Evolutionary conservation across 2,797 vertebrate genomes (phyloP).

Genomic region (Mycteria americana): DNA sequence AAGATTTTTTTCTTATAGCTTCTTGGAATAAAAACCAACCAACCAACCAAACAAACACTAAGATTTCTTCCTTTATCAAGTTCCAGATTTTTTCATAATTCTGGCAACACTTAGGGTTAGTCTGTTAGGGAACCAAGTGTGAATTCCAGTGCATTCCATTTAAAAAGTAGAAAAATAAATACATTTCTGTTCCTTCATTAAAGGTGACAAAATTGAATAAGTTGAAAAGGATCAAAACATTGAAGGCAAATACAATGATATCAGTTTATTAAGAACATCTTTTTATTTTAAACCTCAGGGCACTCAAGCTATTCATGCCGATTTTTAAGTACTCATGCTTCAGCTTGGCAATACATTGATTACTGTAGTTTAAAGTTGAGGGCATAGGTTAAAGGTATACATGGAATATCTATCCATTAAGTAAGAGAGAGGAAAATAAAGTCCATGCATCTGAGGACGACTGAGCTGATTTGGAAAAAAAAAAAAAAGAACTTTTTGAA

Average conservation of each 20-base stretch:
- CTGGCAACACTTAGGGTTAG: background rate
- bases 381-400: background rate
- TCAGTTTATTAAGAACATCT: background rate
- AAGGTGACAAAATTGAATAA: background rate
- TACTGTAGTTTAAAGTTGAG: background rate
- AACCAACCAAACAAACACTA: background rate
- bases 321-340: background rate
- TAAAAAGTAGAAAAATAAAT: background rate
- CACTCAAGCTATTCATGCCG: fast-evolving
- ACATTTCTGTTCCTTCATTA: background rate
- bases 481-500: background rate
- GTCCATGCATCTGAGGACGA: background rate
- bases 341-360: background rate
- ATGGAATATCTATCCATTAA: background rate
- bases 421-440: background rate
- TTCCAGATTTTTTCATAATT: background rate
- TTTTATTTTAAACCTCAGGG: background rate
- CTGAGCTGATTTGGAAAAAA: background rate
- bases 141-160: background rate
- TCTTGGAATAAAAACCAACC: background rate
- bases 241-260: background rate
- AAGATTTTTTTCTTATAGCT: background rate
- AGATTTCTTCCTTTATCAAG: background rate
- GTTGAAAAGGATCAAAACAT: background rate
- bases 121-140: background rate